Conservation (phyloP, 2,113 vertebrate genomes). For the Cottus gobio region DNA sequence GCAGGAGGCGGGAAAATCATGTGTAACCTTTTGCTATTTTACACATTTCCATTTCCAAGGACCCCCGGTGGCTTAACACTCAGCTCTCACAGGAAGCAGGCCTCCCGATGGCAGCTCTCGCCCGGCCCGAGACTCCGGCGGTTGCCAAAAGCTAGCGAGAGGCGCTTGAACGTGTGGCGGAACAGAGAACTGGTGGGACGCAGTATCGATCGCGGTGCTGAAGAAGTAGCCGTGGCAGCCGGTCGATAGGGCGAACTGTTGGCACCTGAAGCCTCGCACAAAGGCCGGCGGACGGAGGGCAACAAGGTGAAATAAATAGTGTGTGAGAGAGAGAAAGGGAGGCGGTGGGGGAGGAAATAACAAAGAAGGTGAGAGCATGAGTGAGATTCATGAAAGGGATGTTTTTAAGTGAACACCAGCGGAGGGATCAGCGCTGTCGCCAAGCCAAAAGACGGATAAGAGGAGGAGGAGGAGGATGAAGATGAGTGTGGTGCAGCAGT, state of each 20-base stretch:
- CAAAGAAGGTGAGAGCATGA: neutral
- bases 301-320: slow-evolving; percentile 2
- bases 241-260: slow-evolving; percentile 29
- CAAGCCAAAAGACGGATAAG: neutral
- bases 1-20: slow-evolving; percentile 33
- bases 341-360: slow-evolving; percentile 11
- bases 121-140: slow-evolving; percentile 20
- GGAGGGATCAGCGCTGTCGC: neutral
- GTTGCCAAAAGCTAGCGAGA: slow-evolving; percentile 1
- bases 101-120: neutral
- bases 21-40: slow-evolving; percentile 32
- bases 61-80: slow-evolving; percentile 33
- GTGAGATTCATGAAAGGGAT: neutral
- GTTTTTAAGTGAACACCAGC: neutral
- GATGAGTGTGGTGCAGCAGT: neutral
- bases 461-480: neutral
- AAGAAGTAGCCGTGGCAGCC: slow-evolving; percentile 14
- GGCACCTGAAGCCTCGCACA: slow-evolving; percentile 23
- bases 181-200: slow-evolving; percentile 31
- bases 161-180: slow-evolving; percentile 11
- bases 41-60: slow-evolving; percentile 58
- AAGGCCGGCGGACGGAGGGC: neutral
- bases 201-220: slow-evolving; percentile 16
- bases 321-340: neutral
- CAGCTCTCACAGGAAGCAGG: slow-evolving; percentile 25